Conservation (phyloP, 2,888 invertebrate species). For the Chymomyza caudatula region DNA sequence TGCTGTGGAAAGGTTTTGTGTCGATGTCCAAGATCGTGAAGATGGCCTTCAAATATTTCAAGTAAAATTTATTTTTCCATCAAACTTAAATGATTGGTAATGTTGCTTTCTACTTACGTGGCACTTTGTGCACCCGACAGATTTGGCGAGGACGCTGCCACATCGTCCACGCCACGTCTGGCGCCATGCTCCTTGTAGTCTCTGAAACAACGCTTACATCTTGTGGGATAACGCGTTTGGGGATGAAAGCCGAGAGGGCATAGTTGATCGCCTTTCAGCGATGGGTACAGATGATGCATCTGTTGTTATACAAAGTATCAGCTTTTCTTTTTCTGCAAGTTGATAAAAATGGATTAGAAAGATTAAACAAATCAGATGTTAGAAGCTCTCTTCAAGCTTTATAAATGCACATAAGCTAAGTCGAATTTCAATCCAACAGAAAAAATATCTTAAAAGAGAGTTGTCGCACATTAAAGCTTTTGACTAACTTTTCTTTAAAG, state of each 20-base stretch:
- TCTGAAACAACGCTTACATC: constrained; percentile 94
- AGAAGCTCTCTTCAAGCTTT: neutral
- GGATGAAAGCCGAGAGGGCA: constrained; percentile 96
- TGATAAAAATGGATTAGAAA: neutral
- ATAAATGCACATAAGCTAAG: too few species aligned
- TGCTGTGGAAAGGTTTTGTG: constrained; percentile 82
- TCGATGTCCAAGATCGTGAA: constrained; percentile 87
- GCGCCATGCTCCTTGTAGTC: constrained; percentile 94
- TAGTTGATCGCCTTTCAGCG: constrained; percentile 89
- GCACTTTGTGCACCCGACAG: constrained; percentile 83
- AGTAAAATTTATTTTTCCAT: neutral
- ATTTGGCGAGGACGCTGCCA: constrained; percentile 88
- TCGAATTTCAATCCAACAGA: too few species aligned
- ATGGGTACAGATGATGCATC: constrained; percentile 79
- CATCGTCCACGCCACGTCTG: constrained; percentile 84
- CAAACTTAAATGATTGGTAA: neutral
- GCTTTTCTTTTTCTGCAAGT: constrained; percentile 52
- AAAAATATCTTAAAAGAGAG: too few species aligned
- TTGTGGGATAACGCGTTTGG: constrained; percentile 94
- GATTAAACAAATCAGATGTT: neutral
- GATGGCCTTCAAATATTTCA: constrained; percentile 56
- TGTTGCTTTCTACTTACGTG: constrained; percentile 80
- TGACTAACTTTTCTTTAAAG: too few species aligned
- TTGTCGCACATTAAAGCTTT: too few species aligned
- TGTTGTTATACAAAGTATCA: constrained; percentile 56